A percentile compares a stretch with the other conserved stretches of the same genome.
These are phyloP conservation scores for Agrilus planipennis DNA, from an alignment of 1,140 invertebrate species.

Conservation along the genomic window DNA sequence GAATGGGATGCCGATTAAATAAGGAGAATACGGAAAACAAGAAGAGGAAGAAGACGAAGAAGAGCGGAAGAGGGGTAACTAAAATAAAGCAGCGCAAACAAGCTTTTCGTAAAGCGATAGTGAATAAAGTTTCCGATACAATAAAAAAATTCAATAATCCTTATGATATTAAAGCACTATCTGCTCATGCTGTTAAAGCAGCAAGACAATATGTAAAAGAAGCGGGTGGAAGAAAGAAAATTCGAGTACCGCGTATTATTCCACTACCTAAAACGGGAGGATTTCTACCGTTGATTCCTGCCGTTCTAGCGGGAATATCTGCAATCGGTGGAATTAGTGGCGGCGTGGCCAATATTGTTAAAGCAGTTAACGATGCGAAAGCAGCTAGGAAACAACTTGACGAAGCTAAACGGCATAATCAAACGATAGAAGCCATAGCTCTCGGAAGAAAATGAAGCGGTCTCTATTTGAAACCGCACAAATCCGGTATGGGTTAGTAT, in stretches of 20 bases:
- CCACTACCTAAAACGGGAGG: constrained; percentile 28
- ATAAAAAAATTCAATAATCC: too few species aligned
- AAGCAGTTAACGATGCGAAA: constrained; percentile 23
- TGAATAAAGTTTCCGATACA: too few species aligned
- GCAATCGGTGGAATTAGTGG: constrained; percentile 25
- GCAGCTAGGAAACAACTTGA: constrained; percentile 18
- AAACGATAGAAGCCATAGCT: constrained; percentile 24
- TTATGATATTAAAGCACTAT: too few species aligned
- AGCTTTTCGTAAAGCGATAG: not conserved
- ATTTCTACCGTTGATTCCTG: constrained; percentile 27
- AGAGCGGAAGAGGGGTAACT: not conserved
- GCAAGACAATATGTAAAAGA: too few species aligned
- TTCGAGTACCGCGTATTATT: constrained; percentile 19
- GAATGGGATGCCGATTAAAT: constrained; percentile 11
- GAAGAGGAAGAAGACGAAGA: not conserved
- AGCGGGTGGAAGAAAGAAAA: not conserved
- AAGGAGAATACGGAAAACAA: not conserved
- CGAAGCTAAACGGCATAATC: constrained; percentile 26
- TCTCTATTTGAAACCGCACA: constrained; percentile 22
- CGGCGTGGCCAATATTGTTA: constrained; percentile 23
- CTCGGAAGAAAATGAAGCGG: constrained; percentile 24
- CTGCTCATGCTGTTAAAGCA: too few species aligned
- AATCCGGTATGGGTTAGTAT: too few species aligned
- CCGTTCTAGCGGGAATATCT: constrained; percentile 29
- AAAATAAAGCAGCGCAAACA: not conserved